These are phyloP conservation scores for Malurus elegans DNA, from an alignment of 2,113 vertebrate genomes.

Conservation along the genomic window DNA sequence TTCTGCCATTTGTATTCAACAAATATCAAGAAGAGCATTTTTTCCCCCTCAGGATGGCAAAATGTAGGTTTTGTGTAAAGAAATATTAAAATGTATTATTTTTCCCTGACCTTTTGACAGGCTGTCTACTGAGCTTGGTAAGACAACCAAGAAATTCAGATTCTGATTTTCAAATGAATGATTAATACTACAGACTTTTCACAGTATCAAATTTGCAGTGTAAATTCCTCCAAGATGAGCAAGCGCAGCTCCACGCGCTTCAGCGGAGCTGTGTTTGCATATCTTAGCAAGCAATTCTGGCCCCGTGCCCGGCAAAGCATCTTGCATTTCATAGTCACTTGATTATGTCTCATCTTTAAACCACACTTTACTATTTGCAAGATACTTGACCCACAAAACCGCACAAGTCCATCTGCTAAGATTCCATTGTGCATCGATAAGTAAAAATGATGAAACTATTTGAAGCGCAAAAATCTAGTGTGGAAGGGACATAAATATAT, in stretches of 20 bases:
- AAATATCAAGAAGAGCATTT: not conserved
- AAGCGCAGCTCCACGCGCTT: not conserved
- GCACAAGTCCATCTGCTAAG: not conserved
- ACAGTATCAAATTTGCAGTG: not conserved
- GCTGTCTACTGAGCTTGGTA: not conserved
- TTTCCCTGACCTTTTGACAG: not conserved
- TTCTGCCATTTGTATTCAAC: not conserved
- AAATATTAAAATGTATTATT: not conserved
- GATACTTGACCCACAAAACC: constrained; percentile 50
- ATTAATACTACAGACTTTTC: not conserved
- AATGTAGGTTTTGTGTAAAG: not conserved
- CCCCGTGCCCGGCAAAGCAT: constrained; percentile 7
- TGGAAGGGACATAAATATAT: not conserved
- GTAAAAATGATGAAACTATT: not conserved
- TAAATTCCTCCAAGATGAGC: not conserved
- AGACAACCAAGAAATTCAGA: not conserved
- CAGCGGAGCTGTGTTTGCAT: not conserved
- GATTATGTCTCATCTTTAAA: constrained; percentile 60
- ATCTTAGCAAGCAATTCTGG: constrained; percentile 7
- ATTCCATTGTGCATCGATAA: not conserved
- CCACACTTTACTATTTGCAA: constrained; percentile 55
- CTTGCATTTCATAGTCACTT: constrained; percentile 63
- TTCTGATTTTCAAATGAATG: not conserved
- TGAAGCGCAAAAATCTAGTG: not conserved
- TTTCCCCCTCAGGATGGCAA: not conserved